Conservation (phyloP, 2,888 invertebrate species). For the Blera fallax region DNA sequence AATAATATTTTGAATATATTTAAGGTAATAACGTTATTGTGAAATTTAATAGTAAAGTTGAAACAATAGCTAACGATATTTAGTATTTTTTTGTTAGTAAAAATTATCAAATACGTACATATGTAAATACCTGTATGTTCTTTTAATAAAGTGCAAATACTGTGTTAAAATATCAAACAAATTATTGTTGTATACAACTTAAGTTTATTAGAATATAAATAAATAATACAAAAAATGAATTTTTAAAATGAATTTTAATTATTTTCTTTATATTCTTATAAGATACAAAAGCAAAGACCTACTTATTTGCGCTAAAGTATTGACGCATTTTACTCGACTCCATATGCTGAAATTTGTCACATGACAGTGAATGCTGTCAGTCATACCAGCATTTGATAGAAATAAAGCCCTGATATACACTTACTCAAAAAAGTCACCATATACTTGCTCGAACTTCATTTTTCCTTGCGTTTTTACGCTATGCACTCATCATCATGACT, state of each 20-base stretch:
- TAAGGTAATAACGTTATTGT: neutral
- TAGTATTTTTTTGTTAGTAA: slow-evolving; percentile 20
- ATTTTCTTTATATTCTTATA: neutral
- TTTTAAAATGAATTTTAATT: neutral
- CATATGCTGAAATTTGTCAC: too few relatives aligned
- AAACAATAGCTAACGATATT: slow-evolving; percentile 7
- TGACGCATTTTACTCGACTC: too few relatives aligned
- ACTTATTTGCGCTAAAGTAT: too few relatives aligned
- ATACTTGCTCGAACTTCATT: too few relatives aligned
- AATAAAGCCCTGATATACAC: too few relatives aligned
- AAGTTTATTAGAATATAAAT: slow-evolving; percentile 21
- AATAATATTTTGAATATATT: slow-evolving; percentile 8
- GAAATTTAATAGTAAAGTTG: slow-evolving; percentile 2
- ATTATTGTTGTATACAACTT: slow-evolving; percentile 36
- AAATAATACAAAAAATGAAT: neutral
- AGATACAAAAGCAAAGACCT: too few relatives aligned
- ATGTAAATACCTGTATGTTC: slow-evolving; percentile 28
- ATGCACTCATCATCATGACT: too few relatives aligned
- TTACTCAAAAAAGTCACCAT: too few relatives aligned
- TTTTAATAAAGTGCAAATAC: slow-evolving; percentile 46
- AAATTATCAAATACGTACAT: slow-evolving; percentile 26
- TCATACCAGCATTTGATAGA: too few relatives aligned
- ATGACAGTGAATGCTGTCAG: too few relatives aligned
- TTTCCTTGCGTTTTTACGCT: too few relatives aligned
- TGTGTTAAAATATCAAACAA: slow-evolving; percentile 53